Base-by-base conservation (phyloP, 1,140 invertebrate genomes). In the Leguminivora glycinivorella region DNA sequence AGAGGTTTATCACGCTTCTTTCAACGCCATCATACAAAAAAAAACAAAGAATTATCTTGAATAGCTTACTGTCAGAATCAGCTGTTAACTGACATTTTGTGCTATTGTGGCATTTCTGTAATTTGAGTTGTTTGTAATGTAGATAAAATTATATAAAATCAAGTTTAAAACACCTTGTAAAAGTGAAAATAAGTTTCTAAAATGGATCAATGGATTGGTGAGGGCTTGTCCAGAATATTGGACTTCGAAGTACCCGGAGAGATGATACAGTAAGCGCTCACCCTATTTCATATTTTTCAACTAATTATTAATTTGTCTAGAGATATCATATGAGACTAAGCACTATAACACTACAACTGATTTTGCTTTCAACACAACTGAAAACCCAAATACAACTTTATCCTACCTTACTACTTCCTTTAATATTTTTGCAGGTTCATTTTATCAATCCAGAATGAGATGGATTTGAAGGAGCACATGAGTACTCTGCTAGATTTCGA, bases 401-500 rank as follows among this genome's bases (percentile, higher is more conserved):
- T 9, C 47, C n/a, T 19, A 56, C 58, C 9, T 29, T 10, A 70
- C 26, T 1, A 24, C 25, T 68, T n/a, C n/a, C n/a, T n/a, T n/a
- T n/a, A n/a, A n/a, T 76, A 71, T 68, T 67, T 68, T 84, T 93
- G 71, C 78, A 93, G 95, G 67, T 94, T 93, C 80, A 93, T 96
- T 17, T 73, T 94, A 70, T 89, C 92, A 56, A 95, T 96, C 67
- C 90, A 94, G 78, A 93, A 94, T 83, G 93, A 93, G 74, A 86
- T 88, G 68, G 95, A 96, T 80, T 92, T 96, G 17, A 94, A 95
- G 72, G 94, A 95, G 56, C 96, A 95, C 77, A 93, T 96, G 76
- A 92, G 93, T 78, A 94, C 93, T 43, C 89, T 96, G 56, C 75
- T 96, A 0, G 92, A 95, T 84, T 93, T 93, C 70, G 93, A 92